phyloP scores from a whole-genome alignment of 2,113 vertebrate genomes.

The Lethenteron camtschaticum region DNA sequence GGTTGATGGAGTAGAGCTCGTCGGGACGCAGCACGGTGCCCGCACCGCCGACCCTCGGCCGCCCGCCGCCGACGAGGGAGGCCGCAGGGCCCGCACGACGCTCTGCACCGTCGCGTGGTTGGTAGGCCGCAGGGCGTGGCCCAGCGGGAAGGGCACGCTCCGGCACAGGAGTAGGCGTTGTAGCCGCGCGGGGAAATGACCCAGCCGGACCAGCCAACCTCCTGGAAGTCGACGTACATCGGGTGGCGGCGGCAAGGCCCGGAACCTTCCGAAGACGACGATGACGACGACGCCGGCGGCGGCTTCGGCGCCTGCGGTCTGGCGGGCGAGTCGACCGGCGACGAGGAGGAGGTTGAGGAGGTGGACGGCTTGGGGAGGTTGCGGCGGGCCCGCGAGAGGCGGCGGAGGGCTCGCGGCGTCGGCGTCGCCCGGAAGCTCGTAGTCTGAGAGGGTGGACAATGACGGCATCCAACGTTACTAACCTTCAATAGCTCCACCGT shows the following conservation, averaged over 20 bases:
- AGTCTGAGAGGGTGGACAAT: no score
- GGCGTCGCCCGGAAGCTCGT: no score
- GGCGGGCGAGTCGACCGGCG: no score
- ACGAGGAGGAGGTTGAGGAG: no score
- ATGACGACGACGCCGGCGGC: constrained; percentile 16
- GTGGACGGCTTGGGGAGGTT: no score
- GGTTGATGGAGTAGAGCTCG: constrained; percentile 44
- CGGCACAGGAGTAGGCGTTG: constrained; percentile 48
- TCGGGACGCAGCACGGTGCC: constrained; percentile 42
- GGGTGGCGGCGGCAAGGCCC: constrained; percentile 26
- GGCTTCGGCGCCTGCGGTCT: constrained; percentile 9
- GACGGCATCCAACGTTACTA: no score
- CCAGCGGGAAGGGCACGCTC: constrained; percentile 39
- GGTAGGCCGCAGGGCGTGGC: constrained; percentile 42
- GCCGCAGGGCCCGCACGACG: constrained; percentile 42
- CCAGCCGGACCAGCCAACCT: constrained; percentile 51
- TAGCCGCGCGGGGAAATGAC: constrained; percentile 43
- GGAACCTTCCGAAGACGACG: constrained; percentile 19
- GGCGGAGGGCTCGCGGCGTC: no score
- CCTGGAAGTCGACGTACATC: constrained; percentile 46
- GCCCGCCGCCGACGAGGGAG: constrained; percentile 20
- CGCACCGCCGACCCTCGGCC: constrained; percentile 29
- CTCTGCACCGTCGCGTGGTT: constrained; percentile 51
- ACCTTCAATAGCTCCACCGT: no score
- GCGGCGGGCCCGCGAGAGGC: no score